These are phyloP conservation scores for Synergus japonicus DNA, from an alignment of 2,888 invertebrate genomes.

Conservation along the genomic window DNA sequence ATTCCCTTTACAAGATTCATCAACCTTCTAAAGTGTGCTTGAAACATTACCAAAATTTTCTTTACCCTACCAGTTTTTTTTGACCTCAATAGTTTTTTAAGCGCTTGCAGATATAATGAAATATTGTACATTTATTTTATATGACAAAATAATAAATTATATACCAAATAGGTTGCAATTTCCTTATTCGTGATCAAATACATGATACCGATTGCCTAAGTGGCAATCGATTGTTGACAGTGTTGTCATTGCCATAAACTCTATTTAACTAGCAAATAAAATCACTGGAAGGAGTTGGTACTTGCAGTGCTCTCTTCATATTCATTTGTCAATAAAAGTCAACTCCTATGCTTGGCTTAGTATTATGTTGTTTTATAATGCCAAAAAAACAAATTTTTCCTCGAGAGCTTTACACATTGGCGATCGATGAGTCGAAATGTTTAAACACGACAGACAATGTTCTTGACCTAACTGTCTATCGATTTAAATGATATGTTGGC, in stretches of 20 bases:
- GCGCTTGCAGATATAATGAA: too few species aligned
- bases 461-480: constrained; percentile 30
- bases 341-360: neutral
- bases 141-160: too few species aligned
- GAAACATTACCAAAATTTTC: too few species aligned
- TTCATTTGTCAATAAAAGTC: neutral
- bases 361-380: neutral
- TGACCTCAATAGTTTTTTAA: too few species aligned
- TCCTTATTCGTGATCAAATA: neutral
- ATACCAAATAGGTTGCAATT: neutral
- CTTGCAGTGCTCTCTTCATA: neutral
- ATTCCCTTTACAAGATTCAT: neutral
- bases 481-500: constrained; percentile 32
- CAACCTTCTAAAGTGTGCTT: neutral
- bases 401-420: neutral
- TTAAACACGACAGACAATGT: constrained; percentile 38
- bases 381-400: neutral
- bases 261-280: neutral
- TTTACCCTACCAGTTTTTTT: too few species aligned
- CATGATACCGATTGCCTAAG: neutral
- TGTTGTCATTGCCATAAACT: neutral
- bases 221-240: neutral
- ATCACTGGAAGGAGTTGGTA: neutral
- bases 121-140: too few species aligned
- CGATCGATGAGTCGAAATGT: constrained; percentile 27